These are phyloP conservation scores for Crax fasciolata DNA, from an alignment of 2,797 vertebrate species.

Conservation along the genomic window DNA sequence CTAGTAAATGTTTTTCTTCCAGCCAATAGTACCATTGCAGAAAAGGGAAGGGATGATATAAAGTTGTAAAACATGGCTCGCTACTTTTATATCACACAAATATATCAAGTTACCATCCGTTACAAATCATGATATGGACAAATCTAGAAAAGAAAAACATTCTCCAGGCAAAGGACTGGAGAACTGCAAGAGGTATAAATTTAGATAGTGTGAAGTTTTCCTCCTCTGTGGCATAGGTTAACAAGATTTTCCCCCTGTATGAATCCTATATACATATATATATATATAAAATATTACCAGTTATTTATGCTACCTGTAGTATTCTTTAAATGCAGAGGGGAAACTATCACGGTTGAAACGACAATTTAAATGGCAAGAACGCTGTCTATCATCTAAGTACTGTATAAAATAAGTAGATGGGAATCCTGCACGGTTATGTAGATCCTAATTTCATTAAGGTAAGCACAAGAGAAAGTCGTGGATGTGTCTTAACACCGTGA, in stretches of 20 bases:
- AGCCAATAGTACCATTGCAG: constrained; percentile 88
- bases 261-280: constrained; percentile 87
- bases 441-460: constrained; percentile 57
- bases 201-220: constrained; percentile 80
- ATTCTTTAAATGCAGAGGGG: constrained; percentile 76
- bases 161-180: constrained; percentile 79
- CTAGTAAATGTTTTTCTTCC: constrained; percentile 79
- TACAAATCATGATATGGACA: constrained; percentile 84
- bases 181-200: constrained; percentile 80
- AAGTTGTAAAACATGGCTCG: constrained; percentile 85
- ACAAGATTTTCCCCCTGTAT: constrained; percentile 78
- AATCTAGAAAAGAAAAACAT: constrained; percentile 78
- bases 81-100: constrained; percentile 91
- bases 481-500: constrained; percentile 46
- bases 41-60: constrained; percentile 84
- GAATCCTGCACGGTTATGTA: constrained; percentile 64
- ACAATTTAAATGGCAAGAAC: constrained; percentile 71
- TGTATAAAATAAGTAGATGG: constrained; percentile 62
- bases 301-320: constrained; percentile 86
- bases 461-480: constrained; percentile 57
- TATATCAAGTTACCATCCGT: constrained; percentile 80
- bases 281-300: constrained; percentile 77
- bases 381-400: constrained; percentile 46
- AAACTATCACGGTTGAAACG: constrained; percentile 70
- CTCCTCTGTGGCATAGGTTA: constrained; percentile 79